These are phyloP conservation scores for Schizaphis graminum DNA, from an alignment of 2,888 invertebrate species.

Conservation along the genomic window DNA sequence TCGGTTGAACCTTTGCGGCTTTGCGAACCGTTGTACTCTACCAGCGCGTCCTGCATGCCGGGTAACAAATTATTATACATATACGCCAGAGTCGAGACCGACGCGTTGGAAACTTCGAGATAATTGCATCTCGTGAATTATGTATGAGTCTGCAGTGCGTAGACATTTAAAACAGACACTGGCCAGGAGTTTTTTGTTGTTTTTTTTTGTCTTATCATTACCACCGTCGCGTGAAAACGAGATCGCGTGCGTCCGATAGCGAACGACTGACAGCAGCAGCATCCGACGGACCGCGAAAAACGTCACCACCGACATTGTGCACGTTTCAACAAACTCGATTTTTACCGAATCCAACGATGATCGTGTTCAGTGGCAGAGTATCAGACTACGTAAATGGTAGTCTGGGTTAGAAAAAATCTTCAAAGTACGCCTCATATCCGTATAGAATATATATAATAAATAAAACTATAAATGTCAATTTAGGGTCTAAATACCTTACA, in stretches of 20 bases:
- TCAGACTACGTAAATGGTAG: background rate
- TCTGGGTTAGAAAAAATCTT: background rate
- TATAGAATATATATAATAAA: background rate
- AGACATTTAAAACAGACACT: slow-evolving; percentile 8
- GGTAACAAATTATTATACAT: background rate
- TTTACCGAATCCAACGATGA: background rate
- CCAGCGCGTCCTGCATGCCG: background rate
- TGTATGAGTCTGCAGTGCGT: background rate
- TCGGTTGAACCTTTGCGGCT: background rate
- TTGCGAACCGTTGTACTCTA: background rate
- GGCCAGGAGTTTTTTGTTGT: background rate
- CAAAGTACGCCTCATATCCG: background rate
- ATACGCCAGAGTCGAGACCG: background rate
- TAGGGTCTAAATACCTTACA: background rate
- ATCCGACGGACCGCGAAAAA: background rate
- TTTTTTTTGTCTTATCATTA: background rate
- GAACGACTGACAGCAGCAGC: background rate
- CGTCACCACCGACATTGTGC: background rate
- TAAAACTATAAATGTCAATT: background rate
- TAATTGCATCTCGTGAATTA: slow-evolving; percentile 14
- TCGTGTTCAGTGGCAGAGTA: background rate
- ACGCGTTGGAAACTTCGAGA: background rate
- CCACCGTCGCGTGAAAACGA: background rate
- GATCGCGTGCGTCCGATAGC: background rate
- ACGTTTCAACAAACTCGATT: background rate